Evolutionary conservation across 2,888 invertebrate species (phyloP).

Genomic region (Trachelus tabidus): DNA sequence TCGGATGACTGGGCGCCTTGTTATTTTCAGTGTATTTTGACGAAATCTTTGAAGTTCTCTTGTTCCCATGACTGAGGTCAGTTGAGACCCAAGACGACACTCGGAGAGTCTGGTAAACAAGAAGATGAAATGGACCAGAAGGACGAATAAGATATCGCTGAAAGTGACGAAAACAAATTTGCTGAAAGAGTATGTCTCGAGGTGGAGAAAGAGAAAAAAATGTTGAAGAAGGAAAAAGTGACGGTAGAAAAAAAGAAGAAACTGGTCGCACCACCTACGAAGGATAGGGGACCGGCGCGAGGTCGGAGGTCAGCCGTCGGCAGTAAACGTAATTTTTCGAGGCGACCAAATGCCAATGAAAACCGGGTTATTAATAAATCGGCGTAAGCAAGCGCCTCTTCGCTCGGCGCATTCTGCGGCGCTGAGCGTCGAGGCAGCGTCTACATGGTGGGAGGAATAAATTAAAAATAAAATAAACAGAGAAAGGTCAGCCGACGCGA

Average conservation of each 20-base stretch:
- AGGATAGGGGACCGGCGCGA: slow-evolving; percentile 36
- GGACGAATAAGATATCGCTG: background rate
- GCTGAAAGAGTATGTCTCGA: slow-evolving; percentile 25
- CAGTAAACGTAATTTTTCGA: slow-evolving; percentile 46
- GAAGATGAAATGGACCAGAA: background rate
- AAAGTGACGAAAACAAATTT: slow-evolving; percentile 41
- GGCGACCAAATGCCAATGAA: slow-evolving; percentile 48
- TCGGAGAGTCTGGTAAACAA: background rate
- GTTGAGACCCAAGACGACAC: background rate
- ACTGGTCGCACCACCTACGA: slow-evolving; percentile 52
- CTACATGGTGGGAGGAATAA: slow-evolving; percentile 40
- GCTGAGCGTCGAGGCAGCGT: slow-evolving; percentile 7
- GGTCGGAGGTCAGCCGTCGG: slow-evolving; percentile 45
- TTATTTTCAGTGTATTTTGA: background rate
- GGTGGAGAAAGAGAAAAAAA: background rate
- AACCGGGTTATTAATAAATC: slow-evolving; percentile 58
- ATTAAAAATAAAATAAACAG: slow-evolving; percentile 45
- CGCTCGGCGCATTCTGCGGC: background rate
- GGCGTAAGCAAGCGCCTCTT: slow-evolving; percentile 35
- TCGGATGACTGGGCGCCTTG: background rate
- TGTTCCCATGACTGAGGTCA: background rate
- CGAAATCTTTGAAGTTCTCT: background rate
- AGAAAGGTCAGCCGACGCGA: slow-evolving; percentile 42
- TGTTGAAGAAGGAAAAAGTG: background rate
- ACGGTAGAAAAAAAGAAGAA: slow-evolving; percentile 28